phyloP scores from a whole-genome alignment of 2,797 vertebrate species.

The Pristis pectinata region DNA sequence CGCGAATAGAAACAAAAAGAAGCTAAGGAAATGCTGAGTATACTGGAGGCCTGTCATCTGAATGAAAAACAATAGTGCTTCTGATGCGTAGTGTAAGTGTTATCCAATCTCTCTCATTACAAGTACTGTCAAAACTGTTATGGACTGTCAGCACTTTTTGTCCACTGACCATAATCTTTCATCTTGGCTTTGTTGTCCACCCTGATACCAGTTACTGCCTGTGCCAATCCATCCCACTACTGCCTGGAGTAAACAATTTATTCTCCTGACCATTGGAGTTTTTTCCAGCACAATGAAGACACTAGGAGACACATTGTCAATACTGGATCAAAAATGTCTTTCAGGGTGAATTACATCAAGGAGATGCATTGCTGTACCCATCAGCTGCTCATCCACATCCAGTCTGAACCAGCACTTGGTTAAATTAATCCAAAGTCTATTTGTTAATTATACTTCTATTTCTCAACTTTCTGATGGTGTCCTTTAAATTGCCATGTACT shows the following conservation, averaged over 20 bases:
- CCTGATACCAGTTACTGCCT: neutral
- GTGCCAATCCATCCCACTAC: neutral
- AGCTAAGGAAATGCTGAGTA: neutral
- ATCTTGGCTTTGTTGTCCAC: neutral
- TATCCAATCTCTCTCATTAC: neutral
- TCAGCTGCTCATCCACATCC: neutral
- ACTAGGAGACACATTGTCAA: neutral
- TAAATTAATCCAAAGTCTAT: neutral
- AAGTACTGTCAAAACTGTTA: neutral
- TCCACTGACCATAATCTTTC: neutral
- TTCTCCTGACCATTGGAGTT: neutral
- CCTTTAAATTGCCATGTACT: neutral
- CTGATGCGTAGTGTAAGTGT: neutral
- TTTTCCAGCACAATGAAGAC: neutral
- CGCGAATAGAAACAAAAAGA: neutral
- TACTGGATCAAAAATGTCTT: neutral
- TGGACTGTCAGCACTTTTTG: neutral
- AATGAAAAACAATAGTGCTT: neutral
- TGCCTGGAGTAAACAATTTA: neutral
- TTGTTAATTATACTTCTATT: neutral
- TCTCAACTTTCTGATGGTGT: neutral
- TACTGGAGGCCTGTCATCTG: neutral
- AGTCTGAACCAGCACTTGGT: neutral
- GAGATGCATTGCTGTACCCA: neutral
- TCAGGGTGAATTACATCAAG: neutral